Base-by-base conservation (phyloP, 2,797 vertebrate species). In the Fringilla coelebs region DNA sequence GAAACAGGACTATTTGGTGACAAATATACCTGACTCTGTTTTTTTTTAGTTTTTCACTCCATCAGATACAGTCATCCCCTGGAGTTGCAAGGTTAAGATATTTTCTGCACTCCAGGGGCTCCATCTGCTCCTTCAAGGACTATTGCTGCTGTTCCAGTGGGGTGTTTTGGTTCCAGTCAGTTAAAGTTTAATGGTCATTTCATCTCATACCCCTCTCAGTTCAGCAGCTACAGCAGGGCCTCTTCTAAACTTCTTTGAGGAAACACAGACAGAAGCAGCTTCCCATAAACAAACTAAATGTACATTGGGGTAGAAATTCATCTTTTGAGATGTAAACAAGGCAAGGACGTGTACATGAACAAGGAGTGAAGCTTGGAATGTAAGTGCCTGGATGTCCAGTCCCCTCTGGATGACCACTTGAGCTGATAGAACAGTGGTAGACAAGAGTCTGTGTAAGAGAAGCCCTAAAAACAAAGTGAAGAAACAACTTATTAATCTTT, bases 241-340 rank as follows among this genome's bases (percentile, higher is more conserved):
- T 75, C 70, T 78, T 57, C 55, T 76, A 17, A 92, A 36, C 38
- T 43, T 74, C 58, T 54, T 0, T 0, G 0, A 78, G 25, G 85
- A 91, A 65, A 72, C 60, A 67, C 31, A 38, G 67, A 22, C 60
- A 46, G 81, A 72, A 91, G 40, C 34, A 57, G 55, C 41, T 94
- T 84, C 76, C 60, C n/a, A 9, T 94, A 93, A 94, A 88, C 90
- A 91, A 86, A 51, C 75, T 48, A 14, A 85, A 68, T n/a, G 76
- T 72, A 60, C 41, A 2, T 65, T 31, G 55, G 76, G 34, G 28
- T 46, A 32, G 76, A 93, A 91, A 84, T 92, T 54, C 13, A 24
- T 92, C 87, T 89, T 92, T 72, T 49, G 55, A 46, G 60, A 68
- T 34, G 34, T 85, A 95, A 95, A 94, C 91, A 94, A 89, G 86